Percentiles rank a stretch among this genome's conserved stretches.
Conservation (phyloP, 92 coral and sea anemone species). For the Siderastrea radians region DNA sequence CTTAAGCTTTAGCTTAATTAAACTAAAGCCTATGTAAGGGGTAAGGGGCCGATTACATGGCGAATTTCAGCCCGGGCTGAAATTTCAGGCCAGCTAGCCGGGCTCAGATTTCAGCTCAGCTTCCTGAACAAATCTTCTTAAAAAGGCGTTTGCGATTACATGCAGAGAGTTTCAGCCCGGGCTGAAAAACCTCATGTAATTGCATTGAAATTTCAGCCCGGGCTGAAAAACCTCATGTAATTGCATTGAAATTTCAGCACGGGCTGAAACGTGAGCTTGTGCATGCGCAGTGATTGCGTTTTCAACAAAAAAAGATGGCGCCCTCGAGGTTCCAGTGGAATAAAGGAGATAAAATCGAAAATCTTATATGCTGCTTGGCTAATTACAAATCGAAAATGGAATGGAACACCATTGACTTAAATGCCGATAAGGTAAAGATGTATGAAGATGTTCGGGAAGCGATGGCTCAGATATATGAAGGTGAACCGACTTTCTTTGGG, state of each 20-base stretch:
- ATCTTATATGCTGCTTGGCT: conserved; percentile 42
- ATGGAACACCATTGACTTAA: conserved; percentile 37
- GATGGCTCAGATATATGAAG: conserved; percentile 33
- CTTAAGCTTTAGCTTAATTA: too few relatives aligned
- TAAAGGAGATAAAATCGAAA: conserved; percentile 11
- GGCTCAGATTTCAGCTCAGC: too few relatives aligned
- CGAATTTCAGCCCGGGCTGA: too few relatives aligned
- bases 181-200: too few relatives aligned
- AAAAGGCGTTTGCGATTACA: too few relatives aligned
- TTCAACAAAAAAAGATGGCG: conserved; percentile 25
- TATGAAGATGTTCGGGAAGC: conserved; percentile 48
- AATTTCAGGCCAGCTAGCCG: too few relatives aligned
- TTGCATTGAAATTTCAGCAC: not conserved
- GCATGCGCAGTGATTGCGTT: conserved; percentile 24
- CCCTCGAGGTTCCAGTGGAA: conserved; percentile 17
- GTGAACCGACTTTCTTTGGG: conserved; percentile 38
- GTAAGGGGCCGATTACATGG: too few relatives aligned
- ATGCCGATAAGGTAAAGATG: conserved; percentile 54
- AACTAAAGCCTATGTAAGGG: too few relatives aligned
- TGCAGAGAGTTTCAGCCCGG: too few relatives aligned
- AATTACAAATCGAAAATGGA: conserved; percentile 55
- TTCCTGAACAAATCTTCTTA: too few relatives aligned
- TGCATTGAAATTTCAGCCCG: not conserved
- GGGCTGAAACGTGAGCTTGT: conserved; percentile 5
- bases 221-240: too few relatives aligned